Evolutionary conservation across 2,113 vertebrate genomes (phyloP).

Genomic region (Pseudorasbora parva): DNA sequence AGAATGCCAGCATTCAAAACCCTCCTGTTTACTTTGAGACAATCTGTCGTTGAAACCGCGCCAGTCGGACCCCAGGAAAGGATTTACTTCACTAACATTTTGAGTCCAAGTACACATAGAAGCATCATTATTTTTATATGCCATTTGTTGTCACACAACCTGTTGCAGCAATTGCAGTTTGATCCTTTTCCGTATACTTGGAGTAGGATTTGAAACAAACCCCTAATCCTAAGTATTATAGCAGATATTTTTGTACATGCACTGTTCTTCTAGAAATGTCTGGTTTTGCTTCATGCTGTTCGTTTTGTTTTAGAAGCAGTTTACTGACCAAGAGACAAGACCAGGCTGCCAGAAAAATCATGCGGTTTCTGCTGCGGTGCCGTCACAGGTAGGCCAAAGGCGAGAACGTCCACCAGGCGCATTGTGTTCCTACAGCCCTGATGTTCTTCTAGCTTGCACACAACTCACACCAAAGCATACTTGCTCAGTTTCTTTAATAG

Average conservation of each 20-base stretch:
- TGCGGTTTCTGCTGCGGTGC: slow-evolving; percentile 98
- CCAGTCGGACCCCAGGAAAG: neutral
- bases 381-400: slow-evolving; percentile 89
- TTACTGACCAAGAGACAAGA: slow-evolving; percentile 98
- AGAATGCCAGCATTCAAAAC: slow-evolving; percentile 16
- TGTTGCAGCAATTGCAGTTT: slow-evolving; percentile 9
- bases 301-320: slow-evolving; percentile 81
- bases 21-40: slow-evolving; percentile 29
- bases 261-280: neutral
- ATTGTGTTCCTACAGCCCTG: neutral
- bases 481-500: slow-evolving; percentile 6
- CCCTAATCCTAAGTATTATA: neutral
- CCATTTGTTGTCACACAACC: slow-evolving; percentile 5
- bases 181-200: neutral
- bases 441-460: slow-evolving; percentile 10
- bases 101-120: slow-evolving; percentile 4
- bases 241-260: neutral
- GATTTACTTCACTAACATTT: slow-evolving; percentile 10
- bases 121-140: neutral
- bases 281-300: neutral
- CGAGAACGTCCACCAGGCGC: neutral
- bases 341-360: slow-evolving; percentile 98
- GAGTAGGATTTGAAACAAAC: neutral
- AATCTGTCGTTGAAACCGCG: slow-evolving; percentile 3
- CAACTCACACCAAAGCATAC: slow-evolving; percentile 45